These are phyloP conservation scores for Platygyra sinensis DNA, from an alignment of 64 coral and sea anemone genomes.

Conservation along the genomic window DNA sequence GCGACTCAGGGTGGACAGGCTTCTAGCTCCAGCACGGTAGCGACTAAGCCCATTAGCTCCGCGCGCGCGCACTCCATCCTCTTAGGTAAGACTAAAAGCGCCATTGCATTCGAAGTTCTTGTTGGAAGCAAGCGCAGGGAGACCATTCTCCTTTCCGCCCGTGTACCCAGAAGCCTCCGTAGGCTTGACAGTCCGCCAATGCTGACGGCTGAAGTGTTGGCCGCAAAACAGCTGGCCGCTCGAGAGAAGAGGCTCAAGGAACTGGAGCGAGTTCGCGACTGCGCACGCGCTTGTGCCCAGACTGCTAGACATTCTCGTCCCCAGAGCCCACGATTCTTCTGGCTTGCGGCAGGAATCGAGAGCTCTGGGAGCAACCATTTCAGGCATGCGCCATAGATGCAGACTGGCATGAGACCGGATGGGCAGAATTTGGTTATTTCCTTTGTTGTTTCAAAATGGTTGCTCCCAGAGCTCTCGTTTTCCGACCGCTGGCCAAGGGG, in stretches of 20 bases:
- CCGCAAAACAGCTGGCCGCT: not conserved
- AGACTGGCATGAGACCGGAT: too few species aligned
- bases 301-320: too few species aligned
- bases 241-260: slow-evolving; percentile 5
- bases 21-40: not conserved
- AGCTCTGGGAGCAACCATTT: too few species aligned
- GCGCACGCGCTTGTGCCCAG: not conserved
- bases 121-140: not conserved
- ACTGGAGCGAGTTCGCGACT: not conserved
- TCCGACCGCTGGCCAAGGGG: too few species aligned
- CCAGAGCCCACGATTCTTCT: too few species aligned
- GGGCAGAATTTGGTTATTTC: too few species aligned
- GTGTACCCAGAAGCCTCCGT: not conserved
- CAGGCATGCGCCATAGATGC: too few species aligned
- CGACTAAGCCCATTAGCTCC: not conserved
- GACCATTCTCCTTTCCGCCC: not conserved
- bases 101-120: slow-evolving; percentile 20
- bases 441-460: too few species aligned
- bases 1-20: not conserved
- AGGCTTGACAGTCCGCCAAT: not conserved
- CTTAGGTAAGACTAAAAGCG: not conserved
- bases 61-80: not conserved
- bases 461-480: too few species aligned
- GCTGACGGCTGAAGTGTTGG: slow-evolving; percentile 8
- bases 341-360: too few species aligned